Conservation (phyloP, 2,113 vertebrate species). For the Irena cyanogastra region DNA sequence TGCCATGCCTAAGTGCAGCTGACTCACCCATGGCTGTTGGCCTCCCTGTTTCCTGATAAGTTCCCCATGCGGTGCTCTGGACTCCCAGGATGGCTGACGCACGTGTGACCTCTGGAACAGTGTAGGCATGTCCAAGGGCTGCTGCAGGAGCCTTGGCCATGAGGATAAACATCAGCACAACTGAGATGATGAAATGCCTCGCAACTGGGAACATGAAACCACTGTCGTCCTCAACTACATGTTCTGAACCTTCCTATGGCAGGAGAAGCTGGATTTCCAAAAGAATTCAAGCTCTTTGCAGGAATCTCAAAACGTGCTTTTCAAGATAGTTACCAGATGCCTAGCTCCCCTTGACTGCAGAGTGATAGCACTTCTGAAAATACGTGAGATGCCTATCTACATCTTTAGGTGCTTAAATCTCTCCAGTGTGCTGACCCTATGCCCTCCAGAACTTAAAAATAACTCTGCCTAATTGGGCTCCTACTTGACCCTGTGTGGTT, state of each 20-base stretch:
- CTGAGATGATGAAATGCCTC: rapidly evolving
- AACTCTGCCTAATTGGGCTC: conserved; percentile 14
- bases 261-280: background rate
- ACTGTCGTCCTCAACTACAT: background rate
- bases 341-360: background rate
- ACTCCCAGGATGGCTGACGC: rapidly evolving
- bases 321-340: background rate
- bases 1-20: rapidly evolving
- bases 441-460: conserved; percentile 32
- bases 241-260: background rate
- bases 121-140: rapidly evolving
- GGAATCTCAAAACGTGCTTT: background rate
- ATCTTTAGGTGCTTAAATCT: conserved; percentile 21
- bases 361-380: background rate
- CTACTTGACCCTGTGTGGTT: background rate
- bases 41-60: background rate
- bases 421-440: background rate
- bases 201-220: background rate
- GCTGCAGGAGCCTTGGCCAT: rapidly evolving
- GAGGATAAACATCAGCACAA: background rate
- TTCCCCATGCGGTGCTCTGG: rapidly evolving
- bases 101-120: rapidly evolving
- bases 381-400: background rate
- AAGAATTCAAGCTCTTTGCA: background rate
- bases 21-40: rapidly evolving